Conservation (phyloP, 2,888 invertebrate genomes). For the Nipponacmea schrenckii region DNA sequence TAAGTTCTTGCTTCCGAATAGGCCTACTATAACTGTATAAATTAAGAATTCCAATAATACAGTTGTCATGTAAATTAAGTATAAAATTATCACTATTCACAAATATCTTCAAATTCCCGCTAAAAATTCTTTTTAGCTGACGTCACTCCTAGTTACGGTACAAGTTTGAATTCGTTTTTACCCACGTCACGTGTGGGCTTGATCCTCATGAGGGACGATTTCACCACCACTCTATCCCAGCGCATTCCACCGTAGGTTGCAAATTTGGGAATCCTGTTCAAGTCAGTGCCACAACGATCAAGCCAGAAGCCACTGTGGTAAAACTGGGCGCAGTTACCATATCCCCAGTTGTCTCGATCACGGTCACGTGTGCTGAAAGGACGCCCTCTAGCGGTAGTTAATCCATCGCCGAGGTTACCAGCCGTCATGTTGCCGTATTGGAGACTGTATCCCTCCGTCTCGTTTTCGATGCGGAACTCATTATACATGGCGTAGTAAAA, state of each 20-base stretch:
- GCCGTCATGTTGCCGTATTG: slow-evolving; percentile 22
- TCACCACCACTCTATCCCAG: slow-evolving; percentile 18
- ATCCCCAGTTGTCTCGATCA: slow-evolving; percentile 36
- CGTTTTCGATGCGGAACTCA: slow-evolving; percentile 26
- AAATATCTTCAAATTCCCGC: no score
- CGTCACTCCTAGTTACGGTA: neutral
- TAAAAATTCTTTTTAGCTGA: no score
- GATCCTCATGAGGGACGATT: slow-evolving; percentile 27
- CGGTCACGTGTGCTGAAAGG: slow-evolving; percentile 32
- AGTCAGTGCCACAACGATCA: slow-evolving; percentile 33
- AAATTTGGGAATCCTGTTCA: slow-evolving; percentile 24
- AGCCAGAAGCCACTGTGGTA: slow-evolving; percentile 39
- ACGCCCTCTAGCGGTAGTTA: slow-evolving; percentile 24
- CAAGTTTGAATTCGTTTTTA: slow-evolving; percentile 9
- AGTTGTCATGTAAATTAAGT: no score
- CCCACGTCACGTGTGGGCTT: slow-evolving; percentile 17
- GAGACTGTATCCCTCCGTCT: slow-evolving; percentile 19
- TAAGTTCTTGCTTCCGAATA: no score
- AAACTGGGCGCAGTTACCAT: slow-evolving; percentile 35
- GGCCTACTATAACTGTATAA: no score
- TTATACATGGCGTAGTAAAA: slow-evolving; percentile 32
- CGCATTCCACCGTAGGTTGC: slow-evolving; percentile 22
- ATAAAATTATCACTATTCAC: no score
- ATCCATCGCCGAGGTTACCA: slow-evolving; percentile 29
- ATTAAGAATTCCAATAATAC: no score